Conservation (phyloP, 2,113 vertebrate species). For the cattle (Bos taurus) region DNA sequence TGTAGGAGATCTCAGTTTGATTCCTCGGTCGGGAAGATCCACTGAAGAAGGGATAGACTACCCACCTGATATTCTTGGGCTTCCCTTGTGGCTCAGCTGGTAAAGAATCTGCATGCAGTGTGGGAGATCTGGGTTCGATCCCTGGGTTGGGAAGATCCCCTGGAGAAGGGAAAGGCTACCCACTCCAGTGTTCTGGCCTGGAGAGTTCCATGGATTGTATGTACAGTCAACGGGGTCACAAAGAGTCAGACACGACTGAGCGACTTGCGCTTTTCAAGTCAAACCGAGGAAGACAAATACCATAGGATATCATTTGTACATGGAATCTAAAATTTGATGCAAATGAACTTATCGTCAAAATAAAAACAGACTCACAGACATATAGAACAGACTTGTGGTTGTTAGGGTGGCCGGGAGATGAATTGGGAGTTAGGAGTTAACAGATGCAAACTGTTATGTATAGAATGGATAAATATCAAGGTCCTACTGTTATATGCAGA, state of each 20-base stretch:
- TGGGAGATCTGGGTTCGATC: background rate
- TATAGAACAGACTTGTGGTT: background rate
- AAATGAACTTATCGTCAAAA: background rate
- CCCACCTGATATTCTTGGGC: background rate
- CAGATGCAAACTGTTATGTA: background rate
- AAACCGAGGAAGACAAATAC: background rate
- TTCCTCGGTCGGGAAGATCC: background rate
- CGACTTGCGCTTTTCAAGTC: background rate
- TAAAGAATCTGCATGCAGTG: background rate
- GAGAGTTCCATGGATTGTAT: background rate
- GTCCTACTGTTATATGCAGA: no score
- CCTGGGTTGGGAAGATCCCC: background rate
- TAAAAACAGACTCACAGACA: background rate
- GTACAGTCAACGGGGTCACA: background rate
- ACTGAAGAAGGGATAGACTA: background rate
- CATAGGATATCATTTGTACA: background rate
- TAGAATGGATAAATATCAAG: background rate
- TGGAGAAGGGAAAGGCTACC: background rate
- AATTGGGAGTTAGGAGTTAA: background rate
- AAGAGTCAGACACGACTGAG: accelerated
- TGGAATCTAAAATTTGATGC: background rate
- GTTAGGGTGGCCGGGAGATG: background rate
- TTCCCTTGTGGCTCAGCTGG: background rate
- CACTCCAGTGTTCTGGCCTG: background rate
- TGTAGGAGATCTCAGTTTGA: background rate